Conservation (phyloP, 2,797 vertebrate genomes). For the Moxostoma hubbsi region DNA sequence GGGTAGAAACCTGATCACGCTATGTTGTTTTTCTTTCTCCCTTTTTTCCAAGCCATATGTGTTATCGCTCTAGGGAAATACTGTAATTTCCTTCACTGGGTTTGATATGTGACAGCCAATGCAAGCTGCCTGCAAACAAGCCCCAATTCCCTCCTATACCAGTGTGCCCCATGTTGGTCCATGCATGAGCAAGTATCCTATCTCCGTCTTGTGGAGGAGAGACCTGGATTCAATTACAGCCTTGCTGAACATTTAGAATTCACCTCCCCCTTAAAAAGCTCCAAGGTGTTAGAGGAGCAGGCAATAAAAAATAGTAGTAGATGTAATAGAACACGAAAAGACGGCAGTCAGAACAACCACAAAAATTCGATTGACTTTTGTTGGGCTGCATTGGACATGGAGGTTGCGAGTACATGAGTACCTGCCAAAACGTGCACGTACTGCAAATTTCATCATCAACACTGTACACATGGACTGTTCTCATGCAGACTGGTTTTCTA, state of each 20-base stretch:
- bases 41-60: slow-evolving; percentile 17
- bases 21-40: slow-evolving; percentile 20
- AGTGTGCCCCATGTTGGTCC: slow-evolving; percentile 30
- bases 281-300: slow-evolving; percentile 19
- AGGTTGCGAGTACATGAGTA: no score
- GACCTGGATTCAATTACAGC: slow-evolving; percentile 30
- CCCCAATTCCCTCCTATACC: slow-evolving; percentile 37
- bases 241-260: slow-evolving; percentile 24
- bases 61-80: slow-evolving; percentile 46
- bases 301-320: background rate
- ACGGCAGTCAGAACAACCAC: slow-evolving; percentile 6
- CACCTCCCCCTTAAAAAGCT: slow-evolving; percentile 28
- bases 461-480: no score
- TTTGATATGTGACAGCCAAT: slow-evolving; percentile 58
- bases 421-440: no score
- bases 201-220: slow-evolving; percentile 23
- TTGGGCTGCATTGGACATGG: background rate
- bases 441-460: no score
- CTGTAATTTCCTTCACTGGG: slow-evolving; percentile 56
- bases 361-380: background rate
- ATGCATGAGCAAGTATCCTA: slow-evolving; percentile 41
- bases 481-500: no score
- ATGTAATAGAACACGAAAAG: background rate
- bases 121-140: slow-evolving; percentile 50
- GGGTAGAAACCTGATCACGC: slow-evolving; percentile 48